Conservation (phyloP, 2,888 invertebrate species). For the Nomada fucata region DNA sequence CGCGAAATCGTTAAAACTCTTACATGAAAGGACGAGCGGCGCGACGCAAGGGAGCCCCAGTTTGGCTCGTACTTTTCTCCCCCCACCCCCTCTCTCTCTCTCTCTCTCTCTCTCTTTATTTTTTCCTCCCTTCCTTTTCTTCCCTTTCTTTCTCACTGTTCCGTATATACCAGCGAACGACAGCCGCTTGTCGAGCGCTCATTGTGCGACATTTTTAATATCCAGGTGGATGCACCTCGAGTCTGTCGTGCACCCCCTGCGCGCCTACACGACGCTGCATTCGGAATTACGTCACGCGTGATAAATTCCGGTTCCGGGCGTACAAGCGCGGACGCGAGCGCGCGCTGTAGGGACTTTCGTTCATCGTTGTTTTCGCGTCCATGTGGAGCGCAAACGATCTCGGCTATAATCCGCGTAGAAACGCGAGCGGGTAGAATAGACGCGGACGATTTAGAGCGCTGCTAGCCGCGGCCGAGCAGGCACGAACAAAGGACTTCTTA, state of each 20-base stretch:
- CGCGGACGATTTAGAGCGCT: conserved; percentile 51
- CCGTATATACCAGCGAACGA: conserved; percentile 63
- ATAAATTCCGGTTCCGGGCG: conserved; percentile 70
- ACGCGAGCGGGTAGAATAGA: conserved; percentile 27
- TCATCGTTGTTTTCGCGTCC: conserved; percentile 42
- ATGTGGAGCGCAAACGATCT: conserved; percentile 63
- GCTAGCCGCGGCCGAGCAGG: conserved; percentile 34
- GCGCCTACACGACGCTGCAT: conserved; percentile 62
- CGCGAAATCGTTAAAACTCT: conserved; percentile 76
- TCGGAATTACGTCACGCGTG: conserved; percentile 76
- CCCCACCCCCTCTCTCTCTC: background rate
- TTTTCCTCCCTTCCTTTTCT: background rate
- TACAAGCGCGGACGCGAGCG: background rate
- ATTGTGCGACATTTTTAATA: conserved; percentile 78
- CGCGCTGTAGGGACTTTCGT: conserved; percentile 44
- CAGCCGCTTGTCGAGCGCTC: conserved; percentile 72
- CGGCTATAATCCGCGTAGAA: conserved; percentile 55
- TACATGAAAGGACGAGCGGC: conserved; percentile 69
- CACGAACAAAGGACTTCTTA: conserved; percentile 54
- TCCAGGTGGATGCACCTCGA: conserved; percentile 80
- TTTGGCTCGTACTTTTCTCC: conserved; percentile 17
- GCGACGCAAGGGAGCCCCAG: conserved; percentile 45
- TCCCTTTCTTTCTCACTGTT: background rate
- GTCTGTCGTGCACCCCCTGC: conserved; percentile 60
- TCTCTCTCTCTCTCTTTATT: background rate